Conservation (phyloP, 2,888 invertebrate species). For the Dichetophora obliterata region DNA sequence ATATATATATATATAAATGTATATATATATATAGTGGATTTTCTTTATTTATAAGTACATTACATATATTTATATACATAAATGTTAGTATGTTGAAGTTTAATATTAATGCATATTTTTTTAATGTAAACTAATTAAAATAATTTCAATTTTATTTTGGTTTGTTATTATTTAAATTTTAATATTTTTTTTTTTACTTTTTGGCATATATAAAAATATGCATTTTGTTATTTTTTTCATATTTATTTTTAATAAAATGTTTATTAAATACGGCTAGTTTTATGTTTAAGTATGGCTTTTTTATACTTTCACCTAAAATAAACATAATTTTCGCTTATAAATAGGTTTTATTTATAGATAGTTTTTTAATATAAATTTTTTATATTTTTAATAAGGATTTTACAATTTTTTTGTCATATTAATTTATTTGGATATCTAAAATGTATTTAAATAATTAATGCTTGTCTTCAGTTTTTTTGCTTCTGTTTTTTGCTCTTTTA, state of each 20-base stretch:
- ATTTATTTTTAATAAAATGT: constrained; percentile 10
- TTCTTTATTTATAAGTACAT: constrained; percentile 1
- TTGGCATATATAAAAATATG: not conserved
- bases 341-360: not conserved
- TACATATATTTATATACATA: constrained; percentile 13
- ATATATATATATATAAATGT: no score
- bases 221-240: constrained; percentile 1
- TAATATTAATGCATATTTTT: not conserved
- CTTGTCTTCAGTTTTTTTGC: constrained; percentile 17
- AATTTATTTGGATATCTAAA: constrained; percentile 25
- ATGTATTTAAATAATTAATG: constrained; percentile 23
- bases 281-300: constrained; percentile 3
- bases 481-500: constrained; percentile 1
- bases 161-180: constrained; percentile 1
- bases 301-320: not conserved
- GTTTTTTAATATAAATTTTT: not conserved
- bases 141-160: not conserved
- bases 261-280: constrained; percentile 31
- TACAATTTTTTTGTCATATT: constrained; percentile 24
- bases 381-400: constrained; percentile 20
- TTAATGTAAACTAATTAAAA: not conserved
- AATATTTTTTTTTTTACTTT: not conserved
- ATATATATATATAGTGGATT: no score
- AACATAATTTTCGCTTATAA: constrained; percentile 19
- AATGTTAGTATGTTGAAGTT: constrained; percentile 14